Conservation (phyloP, 2,888 invertebrate genomes). For the Scaptomyza flava region DNA sequence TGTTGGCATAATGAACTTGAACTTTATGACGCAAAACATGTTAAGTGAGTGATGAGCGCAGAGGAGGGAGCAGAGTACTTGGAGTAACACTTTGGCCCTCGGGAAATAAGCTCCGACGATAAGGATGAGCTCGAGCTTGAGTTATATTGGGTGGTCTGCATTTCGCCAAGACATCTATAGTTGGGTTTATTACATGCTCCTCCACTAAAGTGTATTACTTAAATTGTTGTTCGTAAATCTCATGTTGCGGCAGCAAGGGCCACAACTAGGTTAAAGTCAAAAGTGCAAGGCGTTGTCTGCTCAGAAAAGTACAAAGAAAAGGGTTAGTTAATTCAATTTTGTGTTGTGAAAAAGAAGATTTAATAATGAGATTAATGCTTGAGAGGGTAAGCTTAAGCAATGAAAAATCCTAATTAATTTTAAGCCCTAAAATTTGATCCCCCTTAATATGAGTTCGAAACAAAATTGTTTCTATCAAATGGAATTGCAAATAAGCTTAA, state of each 20-base stretch:
- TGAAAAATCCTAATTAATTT: neutral
- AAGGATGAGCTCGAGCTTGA: conserved; percentile 12
- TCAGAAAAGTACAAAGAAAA: conserved; percentile 2
- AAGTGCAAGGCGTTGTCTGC: conserved; percentile 1
- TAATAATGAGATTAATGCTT: neutral
- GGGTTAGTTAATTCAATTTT: conserved; percentile 10
- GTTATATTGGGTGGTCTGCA: conserved; percentile 15
- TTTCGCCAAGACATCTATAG: neutral
- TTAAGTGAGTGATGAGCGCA: conserved; percentile 68
- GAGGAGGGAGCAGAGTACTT: neutral
- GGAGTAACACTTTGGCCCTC: conserved; percentile 47
- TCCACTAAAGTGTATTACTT: too few species aligned
- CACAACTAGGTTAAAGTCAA: conserved; percentile 10
- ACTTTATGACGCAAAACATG: conserved; percentile 78
- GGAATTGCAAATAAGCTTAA: neutral
- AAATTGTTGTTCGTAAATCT: too few species aligned
- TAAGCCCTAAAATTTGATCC: neutral
- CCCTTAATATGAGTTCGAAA: neutral
- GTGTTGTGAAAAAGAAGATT: neutral
- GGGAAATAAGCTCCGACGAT: conserved; percentile 23
- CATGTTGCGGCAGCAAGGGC: conserved; percentile 9
- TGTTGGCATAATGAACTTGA: conserved; percentile 74
- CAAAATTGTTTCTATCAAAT: neutral
- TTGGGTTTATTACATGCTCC: conserved; percentile 32
- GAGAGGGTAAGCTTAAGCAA: neutral